Percentiles rank a stretch among this genome's conserved stretches.
Conservation (phyloP, 2,113 vertebrate species). For the Pelusios castaneus region DNA sequence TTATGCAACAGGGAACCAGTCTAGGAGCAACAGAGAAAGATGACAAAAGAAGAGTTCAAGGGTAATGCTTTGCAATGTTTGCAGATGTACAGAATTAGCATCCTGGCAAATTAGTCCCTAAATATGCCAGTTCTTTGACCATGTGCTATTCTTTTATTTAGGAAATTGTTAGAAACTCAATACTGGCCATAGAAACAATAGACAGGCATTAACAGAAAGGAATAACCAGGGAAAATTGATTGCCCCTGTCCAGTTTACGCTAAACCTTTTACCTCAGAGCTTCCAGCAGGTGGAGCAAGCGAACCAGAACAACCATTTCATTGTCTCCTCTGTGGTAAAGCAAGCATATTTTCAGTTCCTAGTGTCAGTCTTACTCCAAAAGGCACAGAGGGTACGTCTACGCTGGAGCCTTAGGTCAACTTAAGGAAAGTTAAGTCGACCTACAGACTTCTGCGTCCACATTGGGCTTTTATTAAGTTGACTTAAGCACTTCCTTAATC, state of each 20-base stretch:
- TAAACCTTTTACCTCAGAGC: background rate
- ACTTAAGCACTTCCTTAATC: too few species aligned
- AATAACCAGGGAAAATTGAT: background rate
- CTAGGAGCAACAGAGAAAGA: background rate
- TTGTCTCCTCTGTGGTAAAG: background rate
- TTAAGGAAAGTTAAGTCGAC: too few species aligned
- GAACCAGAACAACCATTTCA: background rate
- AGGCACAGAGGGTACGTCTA: too few species aligned
- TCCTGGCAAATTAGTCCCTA: background rate
- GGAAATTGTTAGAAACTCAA: background rate
- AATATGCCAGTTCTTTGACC: background rate
- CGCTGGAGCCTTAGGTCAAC: too few species aligned
- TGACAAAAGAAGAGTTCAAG: fast-evolving
- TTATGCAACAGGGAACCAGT: background rate
- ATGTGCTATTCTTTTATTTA: background rate
- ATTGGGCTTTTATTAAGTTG: too few species aligned
- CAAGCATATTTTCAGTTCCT: background rate
- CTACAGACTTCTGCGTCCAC: too few species aligned
- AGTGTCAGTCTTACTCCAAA: background rate
- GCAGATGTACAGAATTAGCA: background rate
- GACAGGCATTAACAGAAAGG: background rate
- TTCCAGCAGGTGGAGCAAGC: background rate
- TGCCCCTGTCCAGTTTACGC: background rate
- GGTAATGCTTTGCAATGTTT: background rate
- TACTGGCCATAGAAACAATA: background rate